Base-by-base conservation (phyloP, 2,797 vertebrate species). In the Scolopax rusticola region DNA sequence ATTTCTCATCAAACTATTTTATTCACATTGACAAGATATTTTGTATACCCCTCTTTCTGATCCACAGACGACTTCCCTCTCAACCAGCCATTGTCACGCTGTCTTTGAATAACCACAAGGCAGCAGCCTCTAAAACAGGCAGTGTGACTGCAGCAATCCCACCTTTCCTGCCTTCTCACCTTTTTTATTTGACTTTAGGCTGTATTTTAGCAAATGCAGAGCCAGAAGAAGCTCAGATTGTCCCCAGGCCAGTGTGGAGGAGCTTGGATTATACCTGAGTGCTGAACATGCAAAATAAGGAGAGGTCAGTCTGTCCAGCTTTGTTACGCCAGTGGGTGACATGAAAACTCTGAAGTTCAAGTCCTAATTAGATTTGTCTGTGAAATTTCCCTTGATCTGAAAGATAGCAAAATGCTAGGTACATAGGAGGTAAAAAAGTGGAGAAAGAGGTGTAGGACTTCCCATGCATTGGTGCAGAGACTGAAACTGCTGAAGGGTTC, bases 361-460 rank as follows among this genome's bases (percentile, higher is more conserved):
- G 36, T 57, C 15, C 40, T 43, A 54, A 5, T 23, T 30, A 8
- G 23, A 68, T 73, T 57, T 45, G 50, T 63, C 67, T 91, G 47
- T 91, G 32, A 63, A 48, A 36, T 92, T 71, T 84, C 15, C 51
- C 41, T 74, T 94, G 28, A 87, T 77, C 28, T 82, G 70, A 96
- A 73, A 77, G 48, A 89, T 0, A 77, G n/a, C 9, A 60, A 87
- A 86, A 48, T 28, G 3, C 6, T 45, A 48, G 40, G 65, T 84
- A 77, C 71, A 78, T 91, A 92, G 53, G 36, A 56, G 21, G 6
- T 14, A 16, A 82, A 82, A 79, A 28, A 23, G 0, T 36, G 28
- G 47, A n/a, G 27, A 70, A 83, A 20, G 15, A 47, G 12, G 16
- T 33, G 9, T 18, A 57, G 25, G 19, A n/a, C 24, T 83, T 87